Conservation (phyloP, 2,113 vertebrate species). For the Callithrix jacchus region DNA sequence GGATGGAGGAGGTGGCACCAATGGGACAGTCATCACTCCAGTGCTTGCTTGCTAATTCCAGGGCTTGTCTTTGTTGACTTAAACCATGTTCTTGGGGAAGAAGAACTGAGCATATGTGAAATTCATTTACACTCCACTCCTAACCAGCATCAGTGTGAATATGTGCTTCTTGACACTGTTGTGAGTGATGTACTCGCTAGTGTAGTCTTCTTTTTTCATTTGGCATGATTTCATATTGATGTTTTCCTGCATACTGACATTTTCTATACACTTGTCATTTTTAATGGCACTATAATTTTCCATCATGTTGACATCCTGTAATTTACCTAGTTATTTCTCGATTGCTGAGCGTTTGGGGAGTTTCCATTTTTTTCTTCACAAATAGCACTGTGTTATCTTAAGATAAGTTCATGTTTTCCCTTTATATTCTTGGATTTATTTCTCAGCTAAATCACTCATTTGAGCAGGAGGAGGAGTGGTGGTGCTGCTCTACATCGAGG, state of each 20-base stretch:
- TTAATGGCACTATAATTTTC: neutral
- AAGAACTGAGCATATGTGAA: neutral
- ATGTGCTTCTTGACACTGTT: neutral
- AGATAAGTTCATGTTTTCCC: neutral
- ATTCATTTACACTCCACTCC: neutral
- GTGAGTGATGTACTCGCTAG: neutral
- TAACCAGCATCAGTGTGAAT: fast-evolving
- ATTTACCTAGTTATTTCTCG: neutral
- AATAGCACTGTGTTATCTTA: neutral
- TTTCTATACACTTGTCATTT: neutral
- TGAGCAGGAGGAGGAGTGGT: neutral
- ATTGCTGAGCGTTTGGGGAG: neutral
- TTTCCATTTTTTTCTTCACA: neutral
- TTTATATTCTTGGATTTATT: neutral
- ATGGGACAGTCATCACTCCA: neutral
- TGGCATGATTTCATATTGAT: neutral
- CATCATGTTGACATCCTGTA: neutral
- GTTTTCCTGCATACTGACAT: neutral
- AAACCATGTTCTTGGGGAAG: neutral
- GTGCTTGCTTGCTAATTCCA: neutral
- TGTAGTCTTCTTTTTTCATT: neutral
- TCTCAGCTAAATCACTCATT: neutral
- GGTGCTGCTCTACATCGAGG: fast-evolving
- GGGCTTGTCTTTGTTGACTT: neutral
- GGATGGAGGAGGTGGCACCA: neutral